These are phyloP conservation scores for Sterna hirundo DNA, from an alignment of 2,113 vertebrate species.

Conservation along the genomic window DNA sequence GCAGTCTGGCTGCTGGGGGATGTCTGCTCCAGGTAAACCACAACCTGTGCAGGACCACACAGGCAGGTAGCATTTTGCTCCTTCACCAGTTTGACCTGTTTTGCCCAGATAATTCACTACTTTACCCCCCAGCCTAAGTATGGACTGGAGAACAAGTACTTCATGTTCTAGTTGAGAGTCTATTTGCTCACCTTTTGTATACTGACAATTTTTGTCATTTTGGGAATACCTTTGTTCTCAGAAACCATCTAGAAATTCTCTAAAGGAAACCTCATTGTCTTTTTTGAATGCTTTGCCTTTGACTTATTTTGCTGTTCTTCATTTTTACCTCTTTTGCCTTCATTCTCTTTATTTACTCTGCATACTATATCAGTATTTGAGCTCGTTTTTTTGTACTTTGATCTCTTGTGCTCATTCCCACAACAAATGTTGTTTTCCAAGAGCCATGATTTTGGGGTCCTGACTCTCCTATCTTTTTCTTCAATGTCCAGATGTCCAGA, in stretches of 20 bases:
- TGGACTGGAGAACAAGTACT: rapidly evolving
- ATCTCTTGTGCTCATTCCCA: neutral
- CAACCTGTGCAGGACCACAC: neutral
- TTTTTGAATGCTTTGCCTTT: neutral
- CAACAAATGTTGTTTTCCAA: neutral
- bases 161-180: neutral
- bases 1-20: neutral
- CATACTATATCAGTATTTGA: neutral
- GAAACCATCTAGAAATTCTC: neutral
- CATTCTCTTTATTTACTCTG: neutral
- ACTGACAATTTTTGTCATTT: neutral
- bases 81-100: neutral
- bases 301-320: neutral
- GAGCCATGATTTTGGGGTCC: neutral
- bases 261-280: neutral
- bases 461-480: neutral
- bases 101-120: neutral
- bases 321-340: neutral
- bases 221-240: neutral
- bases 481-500: neutral
- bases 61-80: neutral
- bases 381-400: neutral
- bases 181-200: neutral
- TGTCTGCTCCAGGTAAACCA: neutral
- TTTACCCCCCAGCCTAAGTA: neutral